Evolutionary conservation across 1,140 invertebrate genomes (phyloP).

Genomic region (Dendrolimus punctatus): DNA sequence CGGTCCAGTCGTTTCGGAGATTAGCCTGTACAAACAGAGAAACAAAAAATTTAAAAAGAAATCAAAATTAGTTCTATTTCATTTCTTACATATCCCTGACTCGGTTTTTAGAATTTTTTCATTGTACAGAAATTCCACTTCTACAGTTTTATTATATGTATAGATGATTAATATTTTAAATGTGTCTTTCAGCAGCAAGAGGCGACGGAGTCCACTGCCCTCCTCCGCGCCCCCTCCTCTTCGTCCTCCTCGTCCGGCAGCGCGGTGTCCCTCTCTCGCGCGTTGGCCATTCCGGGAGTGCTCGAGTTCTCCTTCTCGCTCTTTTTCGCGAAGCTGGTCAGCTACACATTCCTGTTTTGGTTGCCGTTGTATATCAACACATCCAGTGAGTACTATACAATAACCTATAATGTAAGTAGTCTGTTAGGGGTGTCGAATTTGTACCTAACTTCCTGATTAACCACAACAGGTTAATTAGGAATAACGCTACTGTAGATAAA

Average conservation of each 20-base stretch:
- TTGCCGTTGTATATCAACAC: constrained; percentile 91
- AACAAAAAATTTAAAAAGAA: no score
- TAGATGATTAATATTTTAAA: neutral
- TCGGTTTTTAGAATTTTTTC: no score
- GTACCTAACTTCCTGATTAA: neutral
- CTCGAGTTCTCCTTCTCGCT: constrained; percentile 94
- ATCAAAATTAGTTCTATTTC: no score
- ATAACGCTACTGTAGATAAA: no score
- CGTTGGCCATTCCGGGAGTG: constrained; percentile 92
- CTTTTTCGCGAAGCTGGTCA: constrained; percentile 98
- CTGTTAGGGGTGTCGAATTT: constrained; percentile 3
- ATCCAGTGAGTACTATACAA: constrained; percentile 79
- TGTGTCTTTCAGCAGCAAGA: constrained; percentile 15
- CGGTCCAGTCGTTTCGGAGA: no score
- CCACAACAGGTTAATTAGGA: no score
- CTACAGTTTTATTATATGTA: no score
- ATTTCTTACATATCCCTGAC: no score
- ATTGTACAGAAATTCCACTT: no score
- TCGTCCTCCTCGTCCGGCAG: constrained; percentile 21
- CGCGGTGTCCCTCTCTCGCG: constrained; percentile 85
- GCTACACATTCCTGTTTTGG: constrained; percentile 98
- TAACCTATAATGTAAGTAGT: neutral
- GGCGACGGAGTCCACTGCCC: constrained; percentile 41
- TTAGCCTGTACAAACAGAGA: no score
- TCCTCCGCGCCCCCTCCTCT: constrained; percentile 21